Evolutionary conservation across 2,797 vertebrate species (phyloP).

Genomic region (Pangasius krempfi): DNA sequence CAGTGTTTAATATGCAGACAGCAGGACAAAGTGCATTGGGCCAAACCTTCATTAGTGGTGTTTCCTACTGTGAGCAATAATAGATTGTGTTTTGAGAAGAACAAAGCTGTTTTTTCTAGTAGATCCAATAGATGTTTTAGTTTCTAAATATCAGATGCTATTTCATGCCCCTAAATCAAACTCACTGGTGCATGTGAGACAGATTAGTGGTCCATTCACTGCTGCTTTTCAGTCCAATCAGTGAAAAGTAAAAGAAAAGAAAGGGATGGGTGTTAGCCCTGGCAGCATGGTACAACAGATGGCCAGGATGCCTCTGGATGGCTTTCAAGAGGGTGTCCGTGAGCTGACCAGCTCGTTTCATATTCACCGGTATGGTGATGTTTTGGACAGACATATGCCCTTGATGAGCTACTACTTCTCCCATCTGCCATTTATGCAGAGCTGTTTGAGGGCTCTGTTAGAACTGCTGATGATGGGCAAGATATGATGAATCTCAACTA

Average conservation of each 20-base stretch:
- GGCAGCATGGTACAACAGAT: conserved; percentile 54
- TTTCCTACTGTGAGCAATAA: conserved; percentile 31
- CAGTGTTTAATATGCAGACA: conserved; percentile 30
- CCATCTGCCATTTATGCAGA: conserved; percentile 59
- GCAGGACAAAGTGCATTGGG: conserved; percentile 26
- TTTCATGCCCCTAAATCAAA: conserved; percentile 32
- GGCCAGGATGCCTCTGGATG: conserved; percentile 57
- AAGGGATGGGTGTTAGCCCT: conserved; percentile 34
- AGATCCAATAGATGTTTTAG: neutral
- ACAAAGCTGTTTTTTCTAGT: neutral
- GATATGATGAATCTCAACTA: conserved; percentile 6
- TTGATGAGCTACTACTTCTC: conserved; percentile 50
- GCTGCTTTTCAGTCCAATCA: conserved; percentile 23
- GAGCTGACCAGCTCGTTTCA: conserved; percentile 66
- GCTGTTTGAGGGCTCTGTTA: conserved; percentile 6
- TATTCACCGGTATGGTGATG: conserved; percentile 59
- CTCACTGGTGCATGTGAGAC: conserved; percentile 17
- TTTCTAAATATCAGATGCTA: conserved; percentile 23
- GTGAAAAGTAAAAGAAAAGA: conserved; percentile 13
- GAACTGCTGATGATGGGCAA: conserved; percentile 26
- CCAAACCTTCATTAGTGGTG: conserved; percentile 29
- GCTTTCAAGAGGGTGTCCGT: conserved; percentile 57
- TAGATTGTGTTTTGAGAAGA: conserved; percentile 25
- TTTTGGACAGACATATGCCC: conserved; percentile 52
- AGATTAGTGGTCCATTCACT: conserved; percentile 46